phyloP scores from a whole-genome alignment of 2,888 invertebrate species.

The Epinotia nisella region DNA sequence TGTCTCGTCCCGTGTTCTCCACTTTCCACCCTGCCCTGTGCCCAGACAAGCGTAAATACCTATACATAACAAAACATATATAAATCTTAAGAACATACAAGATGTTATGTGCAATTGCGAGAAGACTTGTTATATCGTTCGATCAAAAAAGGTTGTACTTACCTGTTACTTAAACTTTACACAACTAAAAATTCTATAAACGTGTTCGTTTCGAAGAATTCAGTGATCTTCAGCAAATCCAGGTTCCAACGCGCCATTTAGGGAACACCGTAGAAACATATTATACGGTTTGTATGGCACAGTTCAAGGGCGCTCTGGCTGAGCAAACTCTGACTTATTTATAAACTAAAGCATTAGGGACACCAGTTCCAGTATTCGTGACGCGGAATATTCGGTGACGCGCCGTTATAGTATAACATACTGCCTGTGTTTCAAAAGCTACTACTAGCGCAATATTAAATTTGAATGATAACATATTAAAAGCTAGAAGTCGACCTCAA shows the following conservation, averaged over 20 bases:
- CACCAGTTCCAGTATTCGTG: conserved; percentile 6
- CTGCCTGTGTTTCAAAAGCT: neutral
- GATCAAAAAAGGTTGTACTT: neutral
- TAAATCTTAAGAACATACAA: neutral
- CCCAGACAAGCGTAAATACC: conserved; percentile 7
- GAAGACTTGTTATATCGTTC: neutral
- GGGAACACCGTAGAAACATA: conserved; percentile 19
- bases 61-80: neutral
- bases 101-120: neutral
- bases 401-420: conserved; percentile 4
- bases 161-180: too few species aligned
- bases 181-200: too few species aligned
- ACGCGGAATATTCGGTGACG: neutral
- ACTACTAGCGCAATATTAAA: too few species aligned
- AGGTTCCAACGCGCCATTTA: conserved; percentile 5
- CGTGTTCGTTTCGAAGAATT: too few species aligned
- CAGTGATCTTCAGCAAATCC: neutral
- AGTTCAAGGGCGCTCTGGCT: conserved; percentile 22
- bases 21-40: conserved; percentile 4
- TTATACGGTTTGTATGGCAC: conserved; percentile 10
- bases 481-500: neutral
- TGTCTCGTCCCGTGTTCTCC: conserved; percentile 1
- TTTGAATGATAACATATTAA: neutral
- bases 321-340: conserved; percentile 24
- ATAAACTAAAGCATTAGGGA: conserved; percentile 28